A percentile compares a stretch with the other conserved stretches of the same genome.
Conservation (phyloP, 2,113 vertebrate genomes). For the Cynoglossus semilaevis region DNA sequence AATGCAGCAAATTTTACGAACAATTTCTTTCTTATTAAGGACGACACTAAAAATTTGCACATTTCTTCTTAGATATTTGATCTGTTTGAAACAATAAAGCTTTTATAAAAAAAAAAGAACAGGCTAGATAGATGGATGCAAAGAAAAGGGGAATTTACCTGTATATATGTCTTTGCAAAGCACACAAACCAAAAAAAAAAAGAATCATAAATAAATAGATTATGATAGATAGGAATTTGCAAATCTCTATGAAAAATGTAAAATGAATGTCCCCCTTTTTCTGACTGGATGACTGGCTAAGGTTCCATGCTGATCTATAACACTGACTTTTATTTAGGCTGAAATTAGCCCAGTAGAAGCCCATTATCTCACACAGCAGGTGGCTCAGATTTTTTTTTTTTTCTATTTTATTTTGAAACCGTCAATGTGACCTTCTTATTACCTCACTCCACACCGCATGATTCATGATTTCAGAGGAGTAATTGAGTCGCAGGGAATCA, state of each 20-base stretch:
- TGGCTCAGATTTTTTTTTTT: conserved; percentile 59
- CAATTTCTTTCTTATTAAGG: conserved; percentile 22
- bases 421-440: conserved; percentile 75
- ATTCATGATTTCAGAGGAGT: conserved; percentile 49
- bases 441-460: conserved; percentile 56
- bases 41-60: conserved; percentile 10
- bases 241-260: conserved; percentile 42
- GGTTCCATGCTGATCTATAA: conserved; percentile 55
- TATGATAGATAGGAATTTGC: conserved; percentile 11
- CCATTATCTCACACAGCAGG: conserved; percentile 75
- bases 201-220: conserved; percentile 8
- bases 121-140: no score
- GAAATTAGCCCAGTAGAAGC: conserved; percentile 77
- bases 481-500: conserved; percentile 46
- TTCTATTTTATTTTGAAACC: conserved; percentile 56
- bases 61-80: not conserved
- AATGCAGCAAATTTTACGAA: conserved; percentile 5
- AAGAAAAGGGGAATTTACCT: no score
- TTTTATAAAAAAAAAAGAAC: no score
- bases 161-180: no score
- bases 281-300: conserved; percentile 55
- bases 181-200: no score
- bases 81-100: not conserved
- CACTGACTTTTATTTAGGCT: conserved; percentile 61
- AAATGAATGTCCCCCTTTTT: conserved; percentile 62